These are phyloP conservation scores for Misgurnus anguillicaudatus DNA, from an alignment of 2,113 vertebrate genomes.

Conservation along the genomic window DNA sequence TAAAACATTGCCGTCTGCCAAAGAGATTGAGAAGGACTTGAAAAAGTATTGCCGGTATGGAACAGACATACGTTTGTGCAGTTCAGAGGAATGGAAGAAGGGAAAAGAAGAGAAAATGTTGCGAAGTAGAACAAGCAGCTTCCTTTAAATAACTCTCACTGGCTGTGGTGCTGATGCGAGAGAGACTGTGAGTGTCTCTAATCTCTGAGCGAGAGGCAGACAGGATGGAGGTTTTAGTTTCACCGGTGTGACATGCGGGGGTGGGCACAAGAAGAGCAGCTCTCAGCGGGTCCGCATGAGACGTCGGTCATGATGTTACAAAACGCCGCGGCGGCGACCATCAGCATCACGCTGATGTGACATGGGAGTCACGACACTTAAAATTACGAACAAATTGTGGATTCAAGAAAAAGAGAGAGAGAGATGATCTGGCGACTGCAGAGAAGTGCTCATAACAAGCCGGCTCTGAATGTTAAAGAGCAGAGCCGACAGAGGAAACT, in stretches of 20 bases:
- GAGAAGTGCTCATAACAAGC: neutral
- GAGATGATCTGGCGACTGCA: neutral
- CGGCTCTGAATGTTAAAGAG: neutral
- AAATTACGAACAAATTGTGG: neutral
- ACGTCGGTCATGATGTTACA: neutral
- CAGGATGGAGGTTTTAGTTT: constrained; percentile 23
- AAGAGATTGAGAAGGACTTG: constrained; percentile 20
- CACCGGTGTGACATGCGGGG: constrained; percentile 6
- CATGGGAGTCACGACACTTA: neutral
- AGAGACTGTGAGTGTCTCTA: constrained; percentile 24
- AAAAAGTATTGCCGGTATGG: constrained; percentile 24
- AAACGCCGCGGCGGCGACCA: neutral
- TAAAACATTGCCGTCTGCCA: constrained; percentile 48
- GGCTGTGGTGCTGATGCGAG: constrained; percentile 30
- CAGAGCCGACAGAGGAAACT: neutral
- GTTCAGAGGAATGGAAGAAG: neutral
- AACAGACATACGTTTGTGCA: constrained; percentile 23
- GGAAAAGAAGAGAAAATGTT: constrained; percentile 25
- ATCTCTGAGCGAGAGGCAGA: constrained; percentile 16
- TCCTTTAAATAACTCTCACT: constrained; percentile 46
- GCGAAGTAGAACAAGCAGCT: constrained; percentile 3
- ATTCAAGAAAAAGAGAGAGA: neutral
- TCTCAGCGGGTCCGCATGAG: neutral
- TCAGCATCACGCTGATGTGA: neutral
- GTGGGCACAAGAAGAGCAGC: neutral